Conservation (phyloP, 2,113 vertebrate genomes). For the Paradoxurus hermaphroditus region DNA sequence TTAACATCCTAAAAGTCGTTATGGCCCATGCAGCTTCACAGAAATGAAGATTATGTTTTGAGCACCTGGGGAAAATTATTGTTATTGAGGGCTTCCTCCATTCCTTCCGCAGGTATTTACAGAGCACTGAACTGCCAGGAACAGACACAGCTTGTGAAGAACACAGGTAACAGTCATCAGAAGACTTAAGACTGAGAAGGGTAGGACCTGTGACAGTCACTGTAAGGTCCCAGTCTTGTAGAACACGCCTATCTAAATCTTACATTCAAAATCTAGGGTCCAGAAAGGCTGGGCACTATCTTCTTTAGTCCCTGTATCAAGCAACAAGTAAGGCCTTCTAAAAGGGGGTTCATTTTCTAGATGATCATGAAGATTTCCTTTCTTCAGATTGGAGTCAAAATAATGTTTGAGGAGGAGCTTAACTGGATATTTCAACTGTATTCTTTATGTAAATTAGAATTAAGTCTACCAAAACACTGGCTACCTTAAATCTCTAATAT, state of each 20-base stretch:
- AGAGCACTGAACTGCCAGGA: neutral
- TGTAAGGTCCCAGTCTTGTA: neutral
- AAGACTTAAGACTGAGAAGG: accelerated
- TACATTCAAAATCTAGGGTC: neutral
- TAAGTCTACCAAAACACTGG: neutral
- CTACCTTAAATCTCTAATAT: neutral
- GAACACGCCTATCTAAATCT: neutral
- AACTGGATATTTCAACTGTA: neutral
- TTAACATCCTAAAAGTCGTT: neutral
- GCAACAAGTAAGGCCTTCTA: neutral
- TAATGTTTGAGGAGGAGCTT: neutral
- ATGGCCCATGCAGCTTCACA: neutral
- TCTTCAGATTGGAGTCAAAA: neutral
- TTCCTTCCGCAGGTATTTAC: neutral
- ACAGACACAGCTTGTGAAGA: neutral
- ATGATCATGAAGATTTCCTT: neutral
- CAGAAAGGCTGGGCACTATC: neutral
- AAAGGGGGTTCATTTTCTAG: neutral
- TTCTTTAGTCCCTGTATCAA: neutral
- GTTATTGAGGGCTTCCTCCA: neutral
- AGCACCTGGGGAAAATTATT: neutral
- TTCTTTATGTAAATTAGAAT: neutral
- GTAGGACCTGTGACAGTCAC: neutral
- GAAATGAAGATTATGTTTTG: neutral
- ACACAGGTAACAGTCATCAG: accelerated